Conservation (phyloP, 2,888 invertebrate species). For the Drosophila nigricruria region DNA sequence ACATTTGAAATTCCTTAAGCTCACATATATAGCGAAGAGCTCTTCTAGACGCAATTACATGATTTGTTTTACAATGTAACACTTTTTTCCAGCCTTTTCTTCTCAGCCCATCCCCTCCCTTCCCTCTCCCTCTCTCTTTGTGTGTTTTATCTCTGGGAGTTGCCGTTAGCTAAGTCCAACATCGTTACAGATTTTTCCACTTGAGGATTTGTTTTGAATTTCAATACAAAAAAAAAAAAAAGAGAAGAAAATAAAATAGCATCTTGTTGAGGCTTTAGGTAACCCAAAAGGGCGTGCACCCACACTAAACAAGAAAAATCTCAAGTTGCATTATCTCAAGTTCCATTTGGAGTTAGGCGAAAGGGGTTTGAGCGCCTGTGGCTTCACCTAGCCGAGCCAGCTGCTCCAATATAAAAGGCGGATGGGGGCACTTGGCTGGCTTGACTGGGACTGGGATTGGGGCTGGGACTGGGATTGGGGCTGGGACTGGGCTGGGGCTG, state of each 20-base stretch:
- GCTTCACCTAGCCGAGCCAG: slow-evolving; percentile 7
- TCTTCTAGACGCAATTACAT: slow-evolving; percentile 29
- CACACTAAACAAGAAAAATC: slow-evolving; percentile 43
- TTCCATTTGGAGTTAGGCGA: slow-evolving; percentile 50
- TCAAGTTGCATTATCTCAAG: slow-evolving; percentile 67
- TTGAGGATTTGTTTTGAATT: slow-evolving; percentile 63
- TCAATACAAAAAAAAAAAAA: slow-evolving; percentile 41
- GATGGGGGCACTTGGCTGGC: slow-evolving; percentile 20
- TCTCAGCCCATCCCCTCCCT: background rate
- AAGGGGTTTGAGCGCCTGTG: slow-evolving; percentile 46
- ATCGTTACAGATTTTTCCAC: slow-evolving; percentile 53
- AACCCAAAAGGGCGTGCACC: slow-evolving; percentile 36
- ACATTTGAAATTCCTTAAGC: slow-evolving; percentile 19
- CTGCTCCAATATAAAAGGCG: background rate
- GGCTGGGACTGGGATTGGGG: no score
- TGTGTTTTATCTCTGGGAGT: slow-evolving; percentile 7
- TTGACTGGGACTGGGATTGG: background rate
- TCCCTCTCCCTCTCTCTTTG: background rate
- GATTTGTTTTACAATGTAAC: slow-evolving; percentile 42
- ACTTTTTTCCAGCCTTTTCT: slow-evolving; percentile 24
- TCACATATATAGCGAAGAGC: slow-evolving; percentile 1
- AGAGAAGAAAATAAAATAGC: background rate
- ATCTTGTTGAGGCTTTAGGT: slow-evolving; percentile 23
- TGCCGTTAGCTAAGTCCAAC: slow-evolving; percentile 34
- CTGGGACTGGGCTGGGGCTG: no score